A percentile compares a stretch with the other conserved stretches of the same genome.
These are phyloP conservation scores for Aplocera efformata DNA, from an alignment of 2,888 invertebrate species.

Conservation along the genomic window DNA sequence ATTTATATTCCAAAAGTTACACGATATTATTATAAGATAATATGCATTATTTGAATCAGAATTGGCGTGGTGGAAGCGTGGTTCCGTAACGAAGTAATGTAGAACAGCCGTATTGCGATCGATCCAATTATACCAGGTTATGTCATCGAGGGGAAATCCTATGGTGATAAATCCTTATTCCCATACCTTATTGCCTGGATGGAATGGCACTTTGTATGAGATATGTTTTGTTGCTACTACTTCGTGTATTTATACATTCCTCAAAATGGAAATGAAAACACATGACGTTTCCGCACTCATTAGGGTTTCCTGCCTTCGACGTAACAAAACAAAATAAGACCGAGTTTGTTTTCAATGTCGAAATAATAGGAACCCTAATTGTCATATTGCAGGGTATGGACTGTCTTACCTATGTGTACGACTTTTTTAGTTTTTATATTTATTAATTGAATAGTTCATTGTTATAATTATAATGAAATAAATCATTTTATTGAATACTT, in stretches of 20 bases:
- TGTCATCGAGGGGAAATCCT: constrained; percentile 27
- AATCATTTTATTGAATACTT: too few species aligned
- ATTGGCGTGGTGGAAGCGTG: constrained; percentile 15
- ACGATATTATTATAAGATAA: constrained; percentile 20
- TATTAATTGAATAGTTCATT: too few species aligned
- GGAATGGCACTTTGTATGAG: constrained; percentile 9
- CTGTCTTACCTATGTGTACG: too few species aligned
- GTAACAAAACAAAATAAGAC: too few species aligned
- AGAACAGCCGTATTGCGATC: constrained; percentile 24
- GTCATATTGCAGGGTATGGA: too few species aligned
- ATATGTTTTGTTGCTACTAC: constrained; percentile 1
- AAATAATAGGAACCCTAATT: too few species aligned
- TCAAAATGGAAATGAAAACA: too few species aligned
- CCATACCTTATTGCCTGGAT: constrained; percentile 19
- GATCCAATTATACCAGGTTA: constrained; percentile 28
- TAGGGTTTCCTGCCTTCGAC: too few species aligned
- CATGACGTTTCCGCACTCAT: too few species aligned
- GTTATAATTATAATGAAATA: too few species aligned
- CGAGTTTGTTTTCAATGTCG: too few species aligned
- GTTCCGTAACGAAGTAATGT: constrained; percentile 15
- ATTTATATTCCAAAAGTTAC: constrained; percentile 41
- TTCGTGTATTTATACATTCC: not conserved
- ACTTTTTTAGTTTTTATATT: too few species aligned
- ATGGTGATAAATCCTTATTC: constrained; percentile 25
- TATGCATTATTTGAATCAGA: constrained; percentile 16